Percentiles rank a stretch among this genome's conserved stretches.
Conservation (phyloP, 2,797 vertebrate genomes). For the Acipenser oxyrinchus region DNA sequence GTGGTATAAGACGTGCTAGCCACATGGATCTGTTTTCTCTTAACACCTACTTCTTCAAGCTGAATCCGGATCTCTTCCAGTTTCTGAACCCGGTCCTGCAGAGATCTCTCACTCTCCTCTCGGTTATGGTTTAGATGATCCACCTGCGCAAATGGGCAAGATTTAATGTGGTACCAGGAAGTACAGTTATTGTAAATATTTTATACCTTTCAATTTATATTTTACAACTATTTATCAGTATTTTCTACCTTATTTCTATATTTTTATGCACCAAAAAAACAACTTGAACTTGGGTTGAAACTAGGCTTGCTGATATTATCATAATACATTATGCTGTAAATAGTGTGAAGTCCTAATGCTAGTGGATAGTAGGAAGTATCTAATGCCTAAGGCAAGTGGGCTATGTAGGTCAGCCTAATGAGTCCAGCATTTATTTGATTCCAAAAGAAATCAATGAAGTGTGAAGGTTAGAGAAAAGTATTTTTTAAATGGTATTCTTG, state of each 20-base stretch:
- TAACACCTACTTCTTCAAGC: slow-evolving; percentile 75
- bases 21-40: background rate
- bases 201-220: background rate
- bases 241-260: no score
- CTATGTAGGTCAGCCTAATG: background rate
- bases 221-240: no score
- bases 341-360: no score
- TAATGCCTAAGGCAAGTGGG: background rate
- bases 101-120: slow-evolving; percentile 65
- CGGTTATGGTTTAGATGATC: slow-evolving; percentile 67
- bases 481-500: no score
- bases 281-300: no score
- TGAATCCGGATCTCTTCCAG: slow-evolving; percentile 71
- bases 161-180: background rate
- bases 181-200: background rate
- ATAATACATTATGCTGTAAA: no score
- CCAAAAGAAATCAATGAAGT: background rate
- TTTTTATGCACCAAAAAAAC: no score
- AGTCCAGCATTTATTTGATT: background rate
- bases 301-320: no score
- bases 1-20: no score
- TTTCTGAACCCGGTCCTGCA: slow-evolving; percentile 76
- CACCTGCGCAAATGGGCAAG: slow-evolving; percentile 49
- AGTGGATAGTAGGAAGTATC: no score
- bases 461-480: no score